Evolutionary conservation across 2,797 vertebrate genomes (phyloP).

Genomic region (Pelodytes ibericus): DNA sequence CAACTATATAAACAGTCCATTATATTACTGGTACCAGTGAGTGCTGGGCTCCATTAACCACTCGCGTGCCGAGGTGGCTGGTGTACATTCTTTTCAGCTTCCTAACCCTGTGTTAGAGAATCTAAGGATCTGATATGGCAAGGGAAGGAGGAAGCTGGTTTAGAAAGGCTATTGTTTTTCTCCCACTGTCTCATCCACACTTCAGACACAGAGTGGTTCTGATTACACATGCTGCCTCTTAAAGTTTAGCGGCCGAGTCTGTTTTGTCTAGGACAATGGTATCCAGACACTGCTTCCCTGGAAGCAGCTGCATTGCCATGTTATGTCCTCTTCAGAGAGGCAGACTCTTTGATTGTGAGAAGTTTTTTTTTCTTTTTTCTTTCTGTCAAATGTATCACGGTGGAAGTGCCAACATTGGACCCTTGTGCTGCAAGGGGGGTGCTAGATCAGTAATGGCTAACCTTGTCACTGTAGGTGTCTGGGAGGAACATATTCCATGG

Average conservation of each 20-base stretch:
- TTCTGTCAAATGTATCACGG: neutral
- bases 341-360: constrained; percentile 7
- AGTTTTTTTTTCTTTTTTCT: constrained; percentile 7
- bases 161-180: constrained; percentile 50
- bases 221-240: constrained; percentile 45
- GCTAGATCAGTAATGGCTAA: too few species aligned
- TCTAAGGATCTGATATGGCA: too few species aligned
- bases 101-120: too few species aligned
- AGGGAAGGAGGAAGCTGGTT: constrained; percentile 19
- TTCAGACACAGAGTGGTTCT: constrained; percentile 57
- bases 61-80: too few species aligned
- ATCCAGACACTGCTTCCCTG: constrained; percentile 53
- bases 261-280: constrained; percentile 60
- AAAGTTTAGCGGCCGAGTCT: constrained; percentile 48
- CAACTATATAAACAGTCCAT: too few species aligned
- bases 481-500: too few species aligned
- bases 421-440: too few species aligned
- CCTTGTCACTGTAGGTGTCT: too few species aligned
- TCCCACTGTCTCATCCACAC: constrained; percentile 41
- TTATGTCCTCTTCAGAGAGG: constrained; percentile 38
- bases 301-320: constrained; percentile 44
- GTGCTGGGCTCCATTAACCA: too few species aligned
- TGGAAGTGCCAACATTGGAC: neutral
- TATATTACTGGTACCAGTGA: too few species aligned
- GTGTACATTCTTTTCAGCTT: too few species aligned